Base-by-base conservation (phyloP, 2,113 vertebrate genomes). In the Cinclus cinclus region DNA sequence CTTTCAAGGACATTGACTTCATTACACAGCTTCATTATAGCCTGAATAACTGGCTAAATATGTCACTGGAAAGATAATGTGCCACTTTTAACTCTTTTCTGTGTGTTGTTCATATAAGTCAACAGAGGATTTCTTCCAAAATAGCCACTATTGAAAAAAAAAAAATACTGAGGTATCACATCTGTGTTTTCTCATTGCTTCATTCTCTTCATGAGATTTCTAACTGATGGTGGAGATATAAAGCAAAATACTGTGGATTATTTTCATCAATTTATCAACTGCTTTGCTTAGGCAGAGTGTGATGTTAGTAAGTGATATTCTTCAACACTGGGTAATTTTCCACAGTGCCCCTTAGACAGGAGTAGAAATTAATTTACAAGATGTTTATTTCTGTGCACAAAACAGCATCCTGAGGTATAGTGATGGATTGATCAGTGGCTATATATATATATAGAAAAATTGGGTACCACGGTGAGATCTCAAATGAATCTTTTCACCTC, bases 1-100 rank as follows among this genome's bases (percentile, higher is more conserved):
- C 98, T 98, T 98, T 98, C 98, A 99, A 99, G 99, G 99, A 98
- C 98, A 98, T 98, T 97, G 98, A 98, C 98, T 98, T 98, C 98
- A 98, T 98, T 99, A 98, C 98, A 98, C 97, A 80, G 97, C 98
- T 98, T 98, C 98, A 98, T 98, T 98, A 98, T 96, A 70, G 97
- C 97, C 97, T 96, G 97, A 98, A 98, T 99, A 98, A 98, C 96
- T 98, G 95, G 98, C 96, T 80, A 90, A 96, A 91, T 98, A 97
- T 98, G 98, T 98, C 98, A 97, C 96, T 97, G 96, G 94, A 95
- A 94, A 95, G 97, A 94, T 91, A 94, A 94, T 22, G 67, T 83
- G 59, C 49, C 28, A 68, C 95, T 91, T 95, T 62, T 92, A 78
- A 60, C 89, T 41, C 70, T 59, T 88, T 67, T 77, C 59, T 59